These are phyloP conservation scores for Macquaria ambigua DNA, from an alignment of 2,113 vertebrate species.

Conservation along the genomic window DNA sequence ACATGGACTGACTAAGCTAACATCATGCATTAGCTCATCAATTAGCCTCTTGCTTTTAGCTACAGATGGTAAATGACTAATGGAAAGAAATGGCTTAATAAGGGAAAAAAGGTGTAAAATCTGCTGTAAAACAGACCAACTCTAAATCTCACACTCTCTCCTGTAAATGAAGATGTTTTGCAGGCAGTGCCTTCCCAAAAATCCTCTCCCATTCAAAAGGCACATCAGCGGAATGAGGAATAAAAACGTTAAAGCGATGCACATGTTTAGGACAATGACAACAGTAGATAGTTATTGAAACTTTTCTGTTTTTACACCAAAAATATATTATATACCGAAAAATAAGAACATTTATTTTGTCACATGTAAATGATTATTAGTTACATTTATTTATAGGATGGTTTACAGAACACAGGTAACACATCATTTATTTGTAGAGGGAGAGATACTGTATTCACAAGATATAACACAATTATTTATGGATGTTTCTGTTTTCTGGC, in stretches of 20 bases:
- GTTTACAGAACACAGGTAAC: constrained; percentile 39
- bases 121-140: background rate
- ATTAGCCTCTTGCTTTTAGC: background rate
- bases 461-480: constrained; percentile 23
- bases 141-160: background rate
- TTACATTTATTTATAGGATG: constrained; percentile 54
- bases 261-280: background rate
- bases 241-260: background rate
- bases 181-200: background rate
- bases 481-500: background rate
- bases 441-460: constrained; percentile 43
- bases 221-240: no score
- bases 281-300: background rate
- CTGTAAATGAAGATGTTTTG: background rate
- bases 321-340: constrained; percentile 35
- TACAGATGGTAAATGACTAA: background rate
- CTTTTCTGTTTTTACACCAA: background rate
- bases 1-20: background rate
- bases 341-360: constrained; percentile 59
- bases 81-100: background rate
- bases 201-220: no score
- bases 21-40: background rate
- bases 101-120: background rate
- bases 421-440: constrained; percentile 12
- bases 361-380: constrained; percentile 49